Evolutionary conservation across 2,797 vertebrate genomes (phyloP).

Genomic region (Mus spretus): DNA sequence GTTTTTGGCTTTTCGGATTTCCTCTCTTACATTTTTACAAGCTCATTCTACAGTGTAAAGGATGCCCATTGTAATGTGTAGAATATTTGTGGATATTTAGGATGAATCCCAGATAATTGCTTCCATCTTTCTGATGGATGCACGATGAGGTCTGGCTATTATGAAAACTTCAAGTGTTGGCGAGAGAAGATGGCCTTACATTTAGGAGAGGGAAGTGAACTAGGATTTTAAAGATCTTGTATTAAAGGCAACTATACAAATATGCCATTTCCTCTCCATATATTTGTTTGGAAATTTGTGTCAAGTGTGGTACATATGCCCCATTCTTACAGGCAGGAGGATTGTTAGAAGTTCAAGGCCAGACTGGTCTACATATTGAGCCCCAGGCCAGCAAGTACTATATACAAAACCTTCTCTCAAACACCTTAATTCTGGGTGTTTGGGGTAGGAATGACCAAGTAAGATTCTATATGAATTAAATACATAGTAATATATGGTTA

Average conservation of each 20-base stretch:
- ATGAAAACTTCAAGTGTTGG: background rate
- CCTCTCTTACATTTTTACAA: background rate
- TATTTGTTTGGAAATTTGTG: background rate
- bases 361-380: background rate
- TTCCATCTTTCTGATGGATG: background rate
- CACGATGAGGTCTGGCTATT: background rate
- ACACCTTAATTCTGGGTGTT: background rate
- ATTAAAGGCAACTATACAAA: background rate
- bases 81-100: background rate
- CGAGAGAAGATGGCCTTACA: background rate
- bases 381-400: background rate
- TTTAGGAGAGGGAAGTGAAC: background rate
- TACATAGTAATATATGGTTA: background rate
- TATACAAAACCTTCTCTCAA: background rate
- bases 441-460: background rate
- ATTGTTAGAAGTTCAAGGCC: background rate
- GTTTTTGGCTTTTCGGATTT: background rate
- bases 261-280: background rate
- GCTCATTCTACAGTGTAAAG: background rate
- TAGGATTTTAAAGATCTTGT: background rate
- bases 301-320: background rate
- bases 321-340: background rate
- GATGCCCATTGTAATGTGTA: background rate
- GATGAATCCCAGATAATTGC: background rate
- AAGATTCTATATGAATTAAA: background rate